These are phyloP conservation scores for Drosophila parthenogenetica DNA, from an alignment of 2,888 invertebrate species.

Conservation along the genomic window DNA sequence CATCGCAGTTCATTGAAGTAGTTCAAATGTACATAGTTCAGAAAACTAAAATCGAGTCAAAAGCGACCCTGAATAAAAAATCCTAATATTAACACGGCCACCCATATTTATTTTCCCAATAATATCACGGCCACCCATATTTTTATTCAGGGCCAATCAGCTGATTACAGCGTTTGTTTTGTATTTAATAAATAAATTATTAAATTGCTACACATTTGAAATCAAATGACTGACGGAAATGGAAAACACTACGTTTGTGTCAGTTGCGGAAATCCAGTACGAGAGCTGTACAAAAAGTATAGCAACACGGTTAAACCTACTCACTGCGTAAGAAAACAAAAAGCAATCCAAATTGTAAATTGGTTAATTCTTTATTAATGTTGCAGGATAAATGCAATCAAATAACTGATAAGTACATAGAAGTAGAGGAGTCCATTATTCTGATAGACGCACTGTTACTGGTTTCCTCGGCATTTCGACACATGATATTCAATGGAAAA, in stretches of 20 bases:
- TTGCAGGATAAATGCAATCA: constrained; percentile 90
- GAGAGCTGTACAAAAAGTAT: constrained; percentile 89
- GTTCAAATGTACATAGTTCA: too few species aligned
- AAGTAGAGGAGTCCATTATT: constrained; percentile 95
- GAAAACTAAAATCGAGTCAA: too few species aligned
- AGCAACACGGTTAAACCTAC: constrained; percentile 90
- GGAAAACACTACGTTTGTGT: constrained; percentile 86
- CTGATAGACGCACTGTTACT: constrained; percentile 93
- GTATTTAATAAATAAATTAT: background rate
- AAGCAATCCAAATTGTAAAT: too few species aligned
- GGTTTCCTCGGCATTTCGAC: constrained; percentile 92
- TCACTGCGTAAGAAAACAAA: constrained; percentile 89
- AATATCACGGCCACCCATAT: too few species aligned
- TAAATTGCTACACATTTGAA: background rate
- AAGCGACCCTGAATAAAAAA: too few species aligned
- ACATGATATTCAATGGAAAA: constrained; percentile 92
- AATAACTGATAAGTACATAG: constrained; percentile 95
- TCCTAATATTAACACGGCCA: too few species aligned
- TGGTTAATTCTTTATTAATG: constrained; percentile 55
- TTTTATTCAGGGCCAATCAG: constrained; percentile 19
- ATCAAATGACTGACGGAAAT: constrained; percentile 35
- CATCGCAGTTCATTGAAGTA: background rate
- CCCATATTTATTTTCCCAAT: too few species aligned
- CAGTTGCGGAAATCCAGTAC: constrained; percentile 88
- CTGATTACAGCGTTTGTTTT: constrained; percentile 29